Conservation (phyloP, 2,113 vertebrate species). For the Potamarius usumacintae region DNA sequence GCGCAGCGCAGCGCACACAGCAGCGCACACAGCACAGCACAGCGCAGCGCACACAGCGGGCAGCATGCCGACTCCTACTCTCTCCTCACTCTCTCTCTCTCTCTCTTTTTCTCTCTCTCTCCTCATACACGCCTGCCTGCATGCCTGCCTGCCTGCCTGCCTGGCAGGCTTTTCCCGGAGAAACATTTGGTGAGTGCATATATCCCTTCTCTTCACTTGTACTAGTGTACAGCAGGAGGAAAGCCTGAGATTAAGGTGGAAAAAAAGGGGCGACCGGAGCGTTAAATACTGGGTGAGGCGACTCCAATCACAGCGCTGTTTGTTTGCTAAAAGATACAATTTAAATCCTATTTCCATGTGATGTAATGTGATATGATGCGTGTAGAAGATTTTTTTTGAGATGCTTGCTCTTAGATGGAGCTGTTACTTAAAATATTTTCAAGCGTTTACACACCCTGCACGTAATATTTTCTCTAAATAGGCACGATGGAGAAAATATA, state of each 20-base stretch:
- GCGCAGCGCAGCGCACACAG: constrained; percentile 23
- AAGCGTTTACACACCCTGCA: not conserved
- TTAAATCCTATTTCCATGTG: not conserved
- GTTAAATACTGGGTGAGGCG: not conserved
- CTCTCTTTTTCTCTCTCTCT: constrained; percentile 14
- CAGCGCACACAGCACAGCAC: constrained; percentile 54
- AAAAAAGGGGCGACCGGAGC: not conserved
- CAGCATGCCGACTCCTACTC: constrained; percentile 32
- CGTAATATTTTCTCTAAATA: constrained; percentile 5
- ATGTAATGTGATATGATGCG: not conserved
- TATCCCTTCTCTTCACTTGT: constrained; percentile 24
- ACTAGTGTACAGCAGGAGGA: not conserved
- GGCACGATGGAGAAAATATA: not conserved
- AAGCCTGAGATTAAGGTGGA: not conserved
- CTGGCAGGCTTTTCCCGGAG: constrained; percentile 25
- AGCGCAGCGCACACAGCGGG: constrained; percentile 57
- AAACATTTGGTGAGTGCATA: constrained; percentile 20
- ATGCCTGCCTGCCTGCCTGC: not conserved
- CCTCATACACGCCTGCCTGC: constrained; percentile 18
- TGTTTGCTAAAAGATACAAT: constrained; percentile 18
- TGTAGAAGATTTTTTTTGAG: not conserved
- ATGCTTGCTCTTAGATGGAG: not conserved
- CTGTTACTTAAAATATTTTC: not conserved
- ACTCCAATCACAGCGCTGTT: not conserved
- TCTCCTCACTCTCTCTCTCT: constrained; percentile 31